A percentile compares a stretch with the other conserved stretches of the same genome.
phyloP scores from a whole-genome alignment of 2,888 invertebrate species.

The Odontocerum albicorne region DNA sequence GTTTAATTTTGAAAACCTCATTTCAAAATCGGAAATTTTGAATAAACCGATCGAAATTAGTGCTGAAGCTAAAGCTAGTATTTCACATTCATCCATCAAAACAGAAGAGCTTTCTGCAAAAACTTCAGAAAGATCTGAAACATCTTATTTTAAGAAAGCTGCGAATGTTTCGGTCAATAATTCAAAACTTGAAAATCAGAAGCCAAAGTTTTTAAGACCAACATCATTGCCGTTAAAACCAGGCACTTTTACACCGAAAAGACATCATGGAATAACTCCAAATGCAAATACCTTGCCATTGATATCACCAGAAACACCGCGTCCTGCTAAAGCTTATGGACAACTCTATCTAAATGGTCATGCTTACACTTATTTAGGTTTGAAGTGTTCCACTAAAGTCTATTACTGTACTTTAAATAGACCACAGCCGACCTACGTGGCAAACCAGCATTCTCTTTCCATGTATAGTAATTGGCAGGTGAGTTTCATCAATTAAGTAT shows the following conservation, averaged over 20 bases:
- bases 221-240: slow-evolving; percentile 83
- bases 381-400: slow-evolving; percentile 87
- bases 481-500: too few relatives aligned
- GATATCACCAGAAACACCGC: slow-evolving; percentile 88
- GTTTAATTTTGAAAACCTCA: slow-evolving; percentile 56
- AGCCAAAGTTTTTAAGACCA: slow-evolving; percentile 75
- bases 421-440: slow-evolving; percentile 93
- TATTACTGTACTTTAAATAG: slow-evolving; percentile 93
- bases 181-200: slow-evolving; percentile 47
- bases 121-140: slow-evolving; percentile 50
- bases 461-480: slow-evolving; percentile 98
- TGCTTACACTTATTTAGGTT: slow-evolving; percentile 87
- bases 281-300: slow-evolving; percentile 80
- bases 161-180: slow-evolving; percentile 39
- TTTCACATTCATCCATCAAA: slow-evolving; percentile 21
- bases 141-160: slow-evolving; percentile 55
- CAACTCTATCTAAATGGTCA: slow-evolving; percentile 89
- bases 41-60: slow-evolving; percentile 50
- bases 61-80: slow-evolving; percentile 50
- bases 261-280: slow-evolving; percentile 80
- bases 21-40: slow-evolving; percentile 57
- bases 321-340: slow-evolving; percentile 86
- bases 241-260: slow-evolving; percentile 78
- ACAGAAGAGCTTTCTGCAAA: slow-evolving; percentile 32
- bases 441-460: slow-evolving; percentile 84